These are phyloP conservation scores for Cirrhinus mrigala DNA, from an alignment of 2,797 vertebrate species.

Conservation along the genomic window DNA sequence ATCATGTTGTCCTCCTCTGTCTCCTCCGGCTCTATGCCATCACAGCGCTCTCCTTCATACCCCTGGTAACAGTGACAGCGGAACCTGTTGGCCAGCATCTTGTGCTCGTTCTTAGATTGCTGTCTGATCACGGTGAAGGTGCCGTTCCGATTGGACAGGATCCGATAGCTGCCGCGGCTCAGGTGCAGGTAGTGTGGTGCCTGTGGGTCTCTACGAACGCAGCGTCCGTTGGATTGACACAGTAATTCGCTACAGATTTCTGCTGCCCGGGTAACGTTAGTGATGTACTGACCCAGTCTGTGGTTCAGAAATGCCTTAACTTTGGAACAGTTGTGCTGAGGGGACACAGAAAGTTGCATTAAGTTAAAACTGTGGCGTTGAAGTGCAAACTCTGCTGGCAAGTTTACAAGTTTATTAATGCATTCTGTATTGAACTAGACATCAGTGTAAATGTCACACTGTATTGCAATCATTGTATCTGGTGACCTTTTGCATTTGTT, in stretches of 20 bases:
- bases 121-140: conserved; percentile 74
- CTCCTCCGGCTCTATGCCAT: conserved; percentile 73
- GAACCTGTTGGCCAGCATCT: conserved; percentile 74
- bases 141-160: conserved; percentile 64
- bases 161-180: conserved; percentile 75
- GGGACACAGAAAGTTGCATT: conserved; percentile 27
- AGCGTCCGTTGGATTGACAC: conserved; percentile 79
- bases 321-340: conserved; percentile 80
- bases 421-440: not conserved
- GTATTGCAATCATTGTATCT: not conserved
- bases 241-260: conserved; percentile 78
- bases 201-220: conserved; percentile 70
- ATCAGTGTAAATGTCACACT: not conserved
- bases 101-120: conserved; percentile 72
- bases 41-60: conserved; percentile 76
- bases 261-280: conserved; percentile 79
- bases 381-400: not conserved
- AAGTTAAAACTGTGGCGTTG: not conserved
- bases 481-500: not conserved
- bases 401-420: not conserved
- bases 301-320: conserved; percentile 76
- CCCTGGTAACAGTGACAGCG: conserved; percentile 84
- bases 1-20: conserved; percentile 58
- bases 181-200: conserved; percentile 79
- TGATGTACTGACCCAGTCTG: conserved; percentile 79